Conservation (phyloP, 2,797 vertebrate species). For the Microchirus variegatus region DNA sequence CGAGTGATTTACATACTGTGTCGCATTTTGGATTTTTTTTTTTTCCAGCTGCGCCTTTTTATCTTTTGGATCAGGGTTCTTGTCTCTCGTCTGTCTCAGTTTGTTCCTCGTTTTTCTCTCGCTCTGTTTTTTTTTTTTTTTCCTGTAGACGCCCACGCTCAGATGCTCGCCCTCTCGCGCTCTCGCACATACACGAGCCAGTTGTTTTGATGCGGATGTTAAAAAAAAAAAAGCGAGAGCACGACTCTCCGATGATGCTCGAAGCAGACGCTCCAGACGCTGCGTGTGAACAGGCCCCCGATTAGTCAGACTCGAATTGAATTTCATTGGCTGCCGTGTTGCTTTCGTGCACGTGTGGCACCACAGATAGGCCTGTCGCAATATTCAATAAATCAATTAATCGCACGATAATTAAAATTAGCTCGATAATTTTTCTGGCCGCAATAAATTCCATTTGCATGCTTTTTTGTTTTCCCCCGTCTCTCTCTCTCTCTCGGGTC, state of each 20-base stretch:
- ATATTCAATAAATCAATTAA: no score
- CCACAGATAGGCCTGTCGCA: no score
- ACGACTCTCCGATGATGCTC: constrained; percentile 56
- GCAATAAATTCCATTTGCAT: no score
- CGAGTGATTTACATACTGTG: constrained; percentile 50
- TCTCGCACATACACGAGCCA: constrained; percentile 8
- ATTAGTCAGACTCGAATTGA: constrained; percentile 21
- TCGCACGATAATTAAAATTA: no score
- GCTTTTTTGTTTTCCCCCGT: no score
- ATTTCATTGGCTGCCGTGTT: neutral
- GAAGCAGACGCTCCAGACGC: constrained; percentile 34
- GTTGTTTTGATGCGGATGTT: constrained; percentile 65
- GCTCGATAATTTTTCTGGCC: no score
- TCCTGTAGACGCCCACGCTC: neutral
- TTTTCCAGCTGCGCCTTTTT: constrained; percentile 60
- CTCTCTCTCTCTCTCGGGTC: no score
- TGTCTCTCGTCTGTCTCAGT: constrained; percentile 44
- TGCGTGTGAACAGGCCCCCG: constrained; percentile 3
- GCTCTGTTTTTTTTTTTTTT: neutral
- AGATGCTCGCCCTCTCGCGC: constrained; percentile 7
- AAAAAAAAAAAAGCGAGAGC: constrained; percentile 55
- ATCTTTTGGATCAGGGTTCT: constrained; percentile 48
- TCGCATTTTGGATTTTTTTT: constrained; percentile 46
- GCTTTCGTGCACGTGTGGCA: constrained; percentile 3
- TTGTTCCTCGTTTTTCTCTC: constrained; percentile 17